Base-by-base conservation (phyloP, 2,113 vertebrate genomes). In the Lanius ludovicianus region DNA sequence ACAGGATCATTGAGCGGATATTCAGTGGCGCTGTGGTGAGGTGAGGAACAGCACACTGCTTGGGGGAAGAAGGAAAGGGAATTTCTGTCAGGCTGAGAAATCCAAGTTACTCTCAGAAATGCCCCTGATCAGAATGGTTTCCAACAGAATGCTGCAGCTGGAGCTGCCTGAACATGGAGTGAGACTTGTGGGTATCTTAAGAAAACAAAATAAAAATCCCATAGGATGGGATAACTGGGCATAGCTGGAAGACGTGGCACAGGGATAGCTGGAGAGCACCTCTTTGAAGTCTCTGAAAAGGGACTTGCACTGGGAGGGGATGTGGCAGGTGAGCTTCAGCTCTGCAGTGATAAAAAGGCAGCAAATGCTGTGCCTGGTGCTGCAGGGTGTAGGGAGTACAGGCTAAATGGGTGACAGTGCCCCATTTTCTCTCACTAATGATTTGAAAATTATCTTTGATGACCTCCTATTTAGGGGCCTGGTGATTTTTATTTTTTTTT, bases 11-110 rank as follows among this genome's bases (percentile, higher is more conserved):
- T 77, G 99, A 99, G 96, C 98, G 99, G 78, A 98, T 99, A 98
- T 99, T 99, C 98, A 99, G 99, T 44, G 99, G 99, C 12, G 99
- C 99, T 47, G 99, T 99, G 70, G 99, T 99, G 93, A 98, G 99
- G 99, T 99, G 97, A 98, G 97, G 95, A 94, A 49, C 35, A 68
- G 11, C 59, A 33, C 39, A 19, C 55, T 77, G 50, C 9, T 19
- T 96, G 80, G 59, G 75, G 84, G 76, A 37, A 81, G 31, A 91
- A 84, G 69, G 42, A 22, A 84, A 55, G 41, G 65, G 52, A 55
- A 6, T 70, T 77, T 79, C 69, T 89, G 28, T 35, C 39, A 60
- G 79, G 24, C 55, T 86, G 31, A 69, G 85, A 89, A 86, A 53
- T 78, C 13, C 35, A 47, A 22, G 27, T 78, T 53, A 30, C 33